phyloP scores from a whole-genome alignment of 2,888 invertebrate species.

The Temnothorax rugatulus region DNA sequence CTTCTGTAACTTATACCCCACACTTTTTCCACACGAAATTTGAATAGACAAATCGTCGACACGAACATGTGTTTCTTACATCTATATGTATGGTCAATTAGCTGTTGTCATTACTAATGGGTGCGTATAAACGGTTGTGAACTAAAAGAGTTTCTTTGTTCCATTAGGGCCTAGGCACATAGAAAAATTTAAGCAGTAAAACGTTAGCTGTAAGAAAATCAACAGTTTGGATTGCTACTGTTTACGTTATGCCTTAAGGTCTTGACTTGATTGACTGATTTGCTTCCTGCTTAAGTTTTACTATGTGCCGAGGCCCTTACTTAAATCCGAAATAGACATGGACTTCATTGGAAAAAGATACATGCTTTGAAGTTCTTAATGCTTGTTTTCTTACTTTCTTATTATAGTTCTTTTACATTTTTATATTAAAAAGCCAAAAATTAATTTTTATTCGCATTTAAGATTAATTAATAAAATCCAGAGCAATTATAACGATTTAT shows the following conservation, averaged over 20 bases:
- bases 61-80: not conserved
- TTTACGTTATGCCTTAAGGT: too few species aligned
- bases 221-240: too few species aligned
- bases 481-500: not conserved
- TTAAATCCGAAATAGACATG: too few species aligned
- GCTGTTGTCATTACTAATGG: conserved; percentile 18
- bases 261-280: too few species aligned
- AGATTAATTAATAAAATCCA: not conserved
- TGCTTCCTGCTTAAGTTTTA: too few species aligned
- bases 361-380: not conserved
- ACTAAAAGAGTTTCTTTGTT: not conserved
- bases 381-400: not conserved
- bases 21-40: not conserved
- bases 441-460: not conserved
- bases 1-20: not conserved
- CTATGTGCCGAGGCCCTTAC: too few species aligned
- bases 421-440: not conserved
- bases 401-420: conserved; percentile 5
- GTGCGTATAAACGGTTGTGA: not conserved
- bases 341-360: not conserved
- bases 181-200: too few species aligned
- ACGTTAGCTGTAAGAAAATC: too few species aligned
- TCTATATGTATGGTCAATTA: not conserved
- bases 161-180: too few species aligned
- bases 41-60: not conserved